These are phyloP conservation scores for Suricata suricatta DNA, from an alignment of 2,113 vertebrate genomes.

Conservation along the genomic window DNA sequence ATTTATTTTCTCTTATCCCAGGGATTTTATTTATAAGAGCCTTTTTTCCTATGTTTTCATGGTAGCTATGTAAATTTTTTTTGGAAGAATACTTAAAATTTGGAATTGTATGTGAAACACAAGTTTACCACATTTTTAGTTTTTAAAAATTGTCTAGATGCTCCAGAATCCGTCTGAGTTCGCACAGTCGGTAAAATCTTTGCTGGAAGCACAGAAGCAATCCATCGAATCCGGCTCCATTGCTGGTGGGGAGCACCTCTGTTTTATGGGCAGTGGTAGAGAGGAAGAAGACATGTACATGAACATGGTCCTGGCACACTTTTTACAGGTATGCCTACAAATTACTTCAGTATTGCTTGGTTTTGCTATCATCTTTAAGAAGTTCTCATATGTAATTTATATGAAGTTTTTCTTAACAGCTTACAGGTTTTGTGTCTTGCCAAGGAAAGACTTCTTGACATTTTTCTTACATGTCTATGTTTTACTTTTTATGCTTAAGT, in stretches of 20 bases:
- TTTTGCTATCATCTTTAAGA: conserved; percentile 16
- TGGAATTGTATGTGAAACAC: conserved; percentile 17
- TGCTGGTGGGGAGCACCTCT: conserved; percentile 97
- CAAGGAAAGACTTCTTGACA: background rate
- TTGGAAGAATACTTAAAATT: background rate
- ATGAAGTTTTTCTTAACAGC: background rate
- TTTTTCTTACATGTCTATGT: conserved; percentile 28
- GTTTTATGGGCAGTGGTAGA: conserved; percentile 99
- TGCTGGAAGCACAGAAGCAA: conserved; percentile 98
- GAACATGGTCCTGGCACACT: conserved; percentile 99
- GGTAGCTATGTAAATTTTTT: background rate
- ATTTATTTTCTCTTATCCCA: background rate
- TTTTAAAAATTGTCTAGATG: conserved; percentile 88
- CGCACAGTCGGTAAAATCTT: conserved; percentile 96
- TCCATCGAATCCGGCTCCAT: conserved; percentile 97
- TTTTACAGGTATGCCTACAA: conserved; percentile 91
- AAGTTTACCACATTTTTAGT: background rate
- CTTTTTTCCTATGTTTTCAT: background rate
- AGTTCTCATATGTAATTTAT: background rate
- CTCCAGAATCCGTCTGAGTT: conserved; percentile 98
- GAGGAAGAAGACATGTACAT: conserved; percentile 99
- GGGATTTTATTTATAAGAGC: conserved; percentile 16
- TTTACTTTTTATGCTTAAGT: conserved; percentile 13
- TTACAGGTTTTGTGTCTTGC: conserved; percentile 40
- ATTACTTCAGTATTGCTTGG: background rate